Base-by-base conservation (phyloP, 92 coral and sea anemone species). In the Zoanthus sociatus region DNA sequence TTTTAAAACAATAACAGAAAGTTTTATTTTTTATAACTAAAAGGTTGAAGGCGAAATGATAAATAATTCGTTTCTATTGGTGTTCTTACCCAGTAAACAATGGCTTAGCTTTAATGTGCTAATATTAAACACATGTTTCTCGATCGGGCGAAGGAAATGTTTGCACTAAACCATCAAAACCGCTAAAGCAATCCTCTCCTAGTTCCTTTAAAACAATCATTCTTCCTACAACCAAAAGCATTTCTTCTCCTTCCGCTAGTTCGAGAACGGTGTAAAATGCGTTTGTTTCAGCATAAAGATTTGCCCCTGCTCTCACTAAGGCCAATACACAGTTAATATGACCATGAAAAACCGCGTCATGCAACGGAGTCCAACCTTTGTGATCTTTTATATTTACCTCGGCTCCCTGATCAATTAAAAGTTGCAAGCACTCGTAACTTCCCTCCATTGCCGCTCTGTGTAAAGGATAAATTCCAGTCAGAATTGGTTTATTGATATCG, bases 361-460 rank as follows among this genome's bases (percentile, higher is more conserved):
- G 99, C 16, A 97, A 48, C 0, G 99, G 97, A 0, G 95, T 91
- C 93, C 98, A 95, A 0, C 96, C 98, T 0, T 42, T 53, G 7
- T 77, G 90, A 79, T 94, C 96, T 30, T 42, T 84, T 6, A 73
- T 84, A 82, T 93, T 79, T 21, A 97, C 96, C 30, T 95, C 73
- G 51, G 98, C 98, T 42, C 99, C 98, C 17, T 93, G 95, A 51
- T 95, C 95, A 18, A 97, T 77, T 30, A 97, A 88, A 9, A 97
- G 91, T 47, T 97, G 98, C 17, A 94, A 89, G 71, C 99, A 97
- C 56, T 90, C 97, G 63, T 92, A 90, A 46, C 96, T 97, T 2
- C 99, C 99, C 68, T 93, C 98, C 21, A 92, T 91, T 1, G 97
- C 95, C 17, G 99, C 98, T 37, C 97, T 90, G 78, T 97, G 99